Evolutionary conservation across 2,797 vertebrate species (phyloP), one percentile per base, ranked within the genome.

Genomic region (Phoeniculus purpureus): DNA sequence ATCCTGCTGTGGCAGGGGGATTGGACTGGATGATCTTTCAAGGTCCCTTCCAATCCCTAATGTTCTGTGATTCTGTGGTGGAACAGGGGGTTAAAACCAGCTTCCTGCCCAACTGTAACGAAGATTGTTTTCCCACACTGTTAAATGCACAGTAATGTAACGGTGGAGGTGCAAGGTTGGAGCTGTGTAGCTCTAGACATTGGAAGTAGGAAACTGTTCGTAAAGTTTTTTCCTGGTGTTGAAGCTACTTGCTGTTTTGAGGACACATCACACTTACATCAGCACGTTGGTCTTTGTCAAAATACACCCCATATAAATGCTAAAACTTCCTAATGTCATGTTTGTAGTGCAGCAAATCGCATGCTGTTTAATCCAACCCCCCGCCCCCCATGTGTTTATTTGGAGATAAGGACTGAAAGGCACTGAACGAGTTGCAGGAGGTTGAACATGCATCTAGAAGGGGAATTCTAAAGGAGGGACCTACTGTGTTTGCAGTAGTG

Each of bases 201-300:
- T 47, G 45, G 32, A 91, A 72, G 56, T 4, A 65, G 17, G 25
- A 78, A 77, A 71, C 29, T 3, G 22, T 37, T 73, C 20, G 3
- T 47, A 19, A 52, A 52, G 14, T 20, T 19, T 47, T 40, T 54
- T 31, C 47, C 32, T 43, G 3, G 3, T 71, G 80, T 58, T 47
- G 48, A 68, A 73, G 34, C 48, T 67, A 5, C 72, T 27, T 60
- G 19, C 22, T 60, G 5, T 68, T 80, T 68, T 65, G 56, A 40
- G 31, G 82, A 65, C 2, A 1, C 3, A 1, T 64, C 59, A 26
- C 0, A 0, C 25, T 92, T 43, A 6, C 43, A 81, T 66, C 54
- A 72, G 27, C 48, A 58, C 7, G 0, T 7, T 73, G 76, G 40
- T 22, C 40, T 37, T 87, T 76, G 60, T 87, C 52, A 72, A 47